A percentile compares a stretch with the other conserved stretches of the same genome.
These are phyloP conservation scores for Peromyscus maniculatus DNA, from an alignment of 2,113 vertebrate species.

Conservation along the genomic window DNA sequence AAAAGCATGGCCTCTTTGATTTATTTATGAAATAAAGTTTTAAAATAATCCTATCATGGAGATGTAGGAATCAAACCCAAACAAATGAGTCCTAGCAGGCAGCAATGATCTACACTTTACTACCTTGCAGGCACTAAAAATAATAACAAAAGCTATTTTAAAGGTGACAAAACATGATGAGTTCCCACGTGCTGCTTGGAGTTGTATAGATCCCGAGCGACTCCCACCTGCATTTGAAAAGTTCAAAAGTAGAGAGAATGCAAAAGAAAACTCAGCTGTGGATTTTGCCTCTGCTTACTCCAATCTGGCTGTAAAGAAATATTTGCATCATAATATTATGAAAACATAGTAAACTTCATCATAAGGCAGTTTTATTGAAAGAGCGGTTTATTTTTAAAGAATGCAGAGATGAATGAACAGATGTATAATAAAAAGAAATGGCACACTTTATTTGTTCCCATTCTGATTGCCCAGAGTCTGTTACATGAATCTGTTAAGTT, in stretches of 20 bases:
- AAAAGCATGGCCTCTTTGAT: neutral
- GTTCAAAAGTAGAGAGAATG: slow-evolving; percentile 26
- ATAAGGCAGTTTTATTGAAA: slow-evolving; percentile 75
- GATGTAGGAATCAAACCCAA: neutral
- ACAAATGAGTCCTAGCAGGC: neutral
- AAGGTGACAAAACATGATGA: neutral
- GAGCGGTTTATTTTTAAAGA: slow-evolving; percentile 64
- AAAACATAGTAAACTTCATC: slow-evolving; percentile 71
- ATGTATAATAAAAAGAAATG: slow-evolving; percentile 77
- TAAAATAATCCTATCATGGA: slow-evolving; percentile 24
- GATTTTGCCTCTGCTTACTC: slow-evolving; percentile 55
- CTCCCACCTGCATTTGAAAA: slow-evolving; percentile 24
- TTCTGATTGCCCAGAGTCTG: slow-evolving; percentile 60
- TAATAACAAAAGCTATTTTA: neutral
- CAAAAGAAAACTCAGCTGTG: slow-evolving; percentile 25
- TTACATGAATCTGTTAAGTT: slow-evolving; percentile 47
- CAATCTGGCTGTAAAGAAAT: slow-evolving; percentile 70
- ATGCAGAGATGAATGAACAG: slow-evolving; percentile 76
- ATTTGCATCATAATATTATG: slow-evolving; percentile 71
- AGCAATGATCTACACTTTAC: neutral
- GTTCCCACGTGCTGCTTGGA: neutral
- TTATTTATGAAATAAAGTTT: slow-evolving; percentile 12
- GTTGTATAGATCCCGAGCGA: neutral
- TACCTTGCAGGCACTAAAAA: neutral
- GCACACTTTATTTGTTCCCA: slow-evolving; percentile 43